These are phyloP conservation scores for Synanthedon vespiformis DNA, from an alignment of 2,888 invertebrate genomes.

Conservation along the genomic window DNA sequence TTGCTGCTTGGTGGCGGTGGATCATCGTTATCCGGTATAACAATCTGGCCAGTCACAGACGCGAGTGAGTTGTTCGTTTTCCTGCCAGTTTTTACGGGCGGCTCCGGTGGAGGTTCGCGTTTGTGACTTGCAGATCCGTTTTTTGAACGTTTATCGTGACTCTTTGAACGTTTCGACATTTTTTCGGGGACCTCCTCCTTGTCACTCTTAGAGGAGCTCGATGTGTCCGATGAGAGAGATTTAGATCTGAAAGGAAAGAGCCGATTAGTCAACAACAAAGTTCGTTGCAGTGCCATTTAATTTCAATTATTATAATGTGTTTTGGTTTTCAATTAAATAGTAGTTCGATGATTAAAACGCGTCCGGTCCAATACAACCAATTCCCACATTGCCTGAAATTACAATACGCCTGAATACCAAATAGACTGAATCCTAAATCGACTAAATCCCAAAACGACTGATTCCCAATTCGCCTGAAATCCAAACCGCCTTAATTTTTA, in stretches of 20 bases:
- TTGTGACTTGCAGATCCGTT: conserved; percentile 43
- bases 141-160: conserved; percentile 49
- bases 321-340: background rate
- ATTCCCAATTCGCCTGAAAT: too few relatives aligned
- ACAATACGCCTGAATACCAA: too few relatives aligned
- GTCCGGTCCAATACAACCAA: too few relatives aligned
- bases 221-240: conserved; percentile 44
- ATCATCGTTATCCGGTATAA: conserved; percentile 73
- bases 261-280: background rate
- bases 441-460: too few relatives aligned
- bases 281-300: background rate
- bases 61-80: conserved; percentile 90
- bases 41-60: conserved; percentile 85
- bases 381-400: too few relatives aligned
- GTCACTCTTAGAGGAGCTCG: conserved; percentile 34
- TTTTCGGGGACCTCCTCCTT: conserved; percentile 55
- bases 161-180: conserved; percentile 35
- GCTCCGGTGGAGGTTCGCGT: conserved; percentile 51
- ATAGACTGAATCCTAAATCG: too few relatives aligned
- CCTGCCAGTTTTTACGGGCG: conserved; percentile 70
- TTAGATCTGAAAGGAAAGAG: conserved; percentile 30
- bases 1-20: conserved; percentile 39
- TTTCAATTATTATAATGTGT: too few relatives aligned
- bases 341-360: too few relatives aligned
- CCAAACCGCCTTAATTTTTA: too few relatives aligned